Evolutionary conservation across 2,797 vertebrate species (phyloP).

Genomic region (Galagoides demidoff): DNA sequence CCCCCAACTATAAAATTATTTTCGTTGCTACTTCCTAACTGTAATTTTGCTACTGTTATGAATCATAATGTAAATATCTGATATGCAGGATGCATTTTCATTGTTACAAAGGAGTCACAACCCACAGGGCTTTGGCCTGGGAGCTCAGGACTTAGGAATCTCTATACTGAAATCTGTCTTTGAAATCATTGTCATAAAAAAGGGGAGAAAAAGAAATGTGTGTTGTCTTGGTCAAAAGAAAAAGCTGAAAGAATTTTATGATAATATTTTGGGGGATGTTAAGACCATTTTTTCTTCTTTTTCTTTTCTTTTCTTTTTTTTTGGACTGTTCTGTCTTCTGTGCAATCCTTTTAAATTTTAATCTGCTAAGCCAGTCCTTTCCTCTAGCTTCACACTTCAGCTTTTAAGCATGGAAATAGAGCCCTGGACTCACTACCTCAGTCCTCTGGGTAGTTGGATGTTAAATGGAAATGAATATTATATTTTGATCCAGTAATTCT

Average conservation of each 20-base stretch:
- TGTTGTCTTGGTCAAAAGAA: not conserved
- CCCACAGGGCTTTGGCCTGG: not conserved
- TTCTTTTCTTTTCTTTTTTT: no score
- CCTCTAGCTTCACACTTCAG: not conserved
- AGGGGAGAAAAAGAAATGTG: not conserved
- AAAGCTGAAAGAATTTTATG: not conserved
- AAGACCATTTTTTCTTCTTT: not conserved
- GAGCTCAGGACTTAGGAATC: not conserved
- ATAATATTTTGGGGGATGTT: not conserved
- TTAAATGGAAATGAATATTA: slow-evolving; percentile 25
- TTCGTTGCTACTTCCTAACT: no score
- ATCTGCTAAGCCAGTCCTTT: slow-evolving; percentile 3
- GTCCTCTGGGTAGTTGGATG: slow-evolving; percentile 6
- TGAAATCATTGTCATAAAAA: not conserved
- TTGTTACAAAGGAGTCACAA: no score
- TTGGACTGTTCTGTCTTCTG: not conserved
- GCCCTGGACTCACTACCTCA: not conserved
- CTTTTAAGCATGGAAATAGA: slow-evolving; percentile 5
- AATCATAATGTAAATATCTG: no score
- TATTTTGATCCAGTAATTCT: slow-evolving; percentile 28
- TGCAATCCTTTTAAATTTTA: slow-evolving; percentile 50
- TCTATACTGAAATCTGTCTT: not conserved
- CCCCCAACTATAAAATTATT: no score
- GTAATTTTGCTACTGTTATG: no score
- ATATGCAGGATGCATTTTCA: no score